Evolutionary conservation across 2,113 vertebrate genomes (phyloP).

Genomic region (Mesembrinibis cayennensis): DNA sequence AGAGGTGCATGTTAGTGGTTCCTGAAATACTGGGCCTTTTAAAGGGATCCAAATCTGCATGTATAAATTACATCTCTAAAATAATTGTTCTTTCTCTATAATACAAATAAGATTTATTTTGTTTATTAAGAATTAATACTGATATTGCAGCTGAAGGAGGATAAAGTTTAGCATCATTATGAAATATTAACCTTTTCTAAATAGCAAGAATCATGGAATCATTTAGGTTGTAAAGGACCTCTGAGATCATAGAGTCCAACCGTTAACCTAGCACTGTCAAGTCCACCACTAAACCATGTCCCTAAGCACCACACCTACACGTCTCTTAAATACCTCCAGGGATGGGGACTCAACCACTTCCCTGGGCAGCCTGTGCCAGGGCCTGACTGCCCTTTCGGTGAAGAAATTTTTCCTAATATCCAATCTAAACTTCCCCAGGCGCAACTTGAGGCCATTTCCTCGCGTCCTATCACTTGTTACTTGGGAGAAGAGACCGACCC

Average conservation of each 20-base stretch:
- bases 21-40: neutral
- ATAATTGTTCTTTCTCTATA: neutral
- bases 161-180: neutral
- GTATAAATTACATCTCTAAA: neutral
- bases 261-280: neutral
- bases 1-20: neutral
- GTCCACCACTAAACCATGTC: too few species aligned
- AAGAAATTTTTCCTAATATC: too few species aligned
- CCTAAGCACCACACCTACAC: too few species aligned
- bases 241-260: neutral
- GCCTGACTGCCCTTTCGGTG: too few species aligned
- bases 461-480: too few species aligned
- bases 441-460: too few species aligned
- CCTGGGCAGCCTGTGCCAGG: too few species aligned
- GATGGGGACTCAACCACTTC: neutral
- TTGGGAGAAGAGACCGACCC: too few species aligned
- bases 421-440: too few species aligned
- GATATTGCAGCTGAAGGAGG: neutral
- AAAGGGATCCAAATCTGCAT: neutral
- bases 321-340: neutral
- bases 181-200: neutral
- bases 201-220: neutral
- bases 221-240: neutral
- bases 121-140: neutral
- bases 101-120: neutral